Conservation (phyloP, 2,888 invertebrate species). For the Erannis defoliaria region DNA sequence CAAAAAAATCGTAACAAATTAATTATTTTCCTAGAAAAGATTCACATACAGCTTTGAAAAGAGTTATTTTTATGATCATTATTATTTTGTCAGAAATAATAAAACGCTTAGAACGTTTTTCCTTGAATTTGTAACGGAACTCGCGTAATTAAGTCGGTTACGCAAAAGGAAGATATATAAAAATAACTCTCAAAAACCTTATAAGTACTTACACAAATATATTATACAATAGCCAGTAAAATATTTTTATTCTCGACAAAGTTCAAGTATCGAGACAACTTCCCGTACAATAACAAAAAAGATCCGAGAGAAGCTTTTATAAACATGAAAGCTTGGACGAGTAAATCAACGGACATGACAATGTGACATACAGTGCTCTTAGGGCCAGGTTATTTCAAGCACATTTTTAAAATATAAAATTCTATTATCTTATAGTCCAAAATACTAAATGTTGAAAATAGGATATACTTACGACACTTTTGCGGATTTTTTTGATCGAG, state of each 20-base stretch:
- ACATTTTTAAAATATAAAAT: no score
- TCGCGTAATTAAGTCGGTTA: background rate
- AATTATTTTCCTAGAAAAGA: no score
- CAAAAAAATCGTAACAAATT: no score
- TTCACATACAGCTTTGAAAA: no score
- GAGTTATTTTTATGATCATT: background rate
- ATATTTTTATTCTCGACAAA: slow-evolving; percentile 3
- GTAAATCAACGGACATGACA: background rate
- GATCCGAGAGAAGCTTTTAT: slow-evolving; percentile 3
- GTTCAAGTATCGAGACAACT: background rate
- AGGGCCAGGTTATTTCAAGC: no score
- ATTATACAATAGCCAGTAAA: slow-evolving; percentile 1
- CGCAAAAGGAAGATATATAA: slow-evolving; percentile 3
- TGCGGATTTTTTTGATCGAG: no score
- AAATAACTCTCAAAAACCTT: slow-evolving; percentile 1
- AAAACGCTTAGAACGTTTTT: background rate
- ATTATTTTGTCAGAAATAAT: background rate
- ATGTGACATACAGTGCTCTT: background rate
- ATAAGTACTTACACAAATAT: background rate
- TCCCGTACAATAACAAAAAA: background rate
- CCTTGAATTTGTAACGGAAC: background rate
- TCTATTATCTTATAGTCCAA: no score
- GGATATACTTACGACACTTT: no score
- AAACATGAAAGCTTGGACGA: background rate
- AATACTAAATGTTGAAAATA: no score